Evolutionary conservation across 2,113 vertebrate genomes (phyloP), one percentile per base, ranked within the genome.

Genomic region (Hydrolagus affinis): DNA sequence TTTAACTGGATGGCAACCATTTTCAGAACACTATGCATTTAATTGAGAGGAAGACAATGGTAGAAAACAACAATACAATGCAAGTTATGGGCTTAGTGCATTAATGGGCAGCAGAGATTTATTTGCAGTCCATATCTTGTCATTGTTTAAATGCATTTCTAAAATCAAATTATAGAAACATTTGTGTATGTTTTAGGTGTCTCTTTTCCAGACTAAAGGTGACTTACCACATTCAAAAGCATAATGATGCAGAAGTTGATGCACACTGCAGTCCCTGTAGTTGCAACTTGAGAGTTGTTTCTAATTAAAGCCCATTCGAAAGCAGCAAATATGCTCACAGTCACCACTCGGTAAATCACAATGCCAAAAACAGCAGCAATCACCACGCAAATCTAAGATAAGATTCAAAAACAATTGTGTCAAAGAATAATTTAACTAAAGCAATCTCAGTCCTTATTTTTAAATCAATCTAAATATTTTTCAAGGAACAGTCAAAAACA

Each of bases 231-330:
- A 9, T 99, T 99, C 89, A 99, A 94, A 80, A 98, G 90, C 95
- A 98, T 97, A 89, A 98, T 99, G 91, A 98, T 94, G 86, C 94
- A 96, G 90, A 99, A 99, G 91, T 98, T 99, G 92, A 99, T 98
- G 91, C 96, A 98, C 71, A 98, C 97, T 0, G 97, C 97, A 7
- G 97, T 99, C 69, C 96, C 96, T 8, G 97, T 97, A 85, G 97
- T 97, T 66, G 96, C 97, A 86, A 99, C 95, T 94, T 98, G 97
- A 93, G 97, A 98, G 89, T 98, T 97, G 91, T 97, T 97, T 90
- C 95, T 96, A 93, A 99, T 98, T 88, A 98, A 91, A 57, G 93
- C 96, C 97, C 95, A 97, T 89, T 96, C 96, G 76, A 97, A 97
- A 89, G 96, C 95, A 66, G 96, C 96, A 0, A 98, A 98, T 86